These are phyloP conservation scores for Caenorhabditis elegans DNA, from an alignment of 1,140 invertebrate genomes.

Conservation along the genomic window WBcel235 BX284602.5:5307501-5308000, in stretches of 20 bases:
- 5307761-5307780: too few species aligned
- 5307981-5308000: too few species aligned
- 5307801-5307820: neutral
- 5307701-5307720: too few species aligned
- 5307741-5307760: too few species aligned
- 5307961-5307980: neutral
- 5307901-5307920: neutral
- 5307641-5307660: neutral
- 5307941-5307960: neutral
- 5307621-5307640: neutral
- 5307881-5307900: neutral
- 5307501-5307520: too few species aligned
- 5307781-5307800: too few species aligned
- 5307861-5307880: neutral
- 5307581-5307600: constrained; percentile 28
- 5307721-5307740: too few species aligned
- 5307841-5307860: neutral
- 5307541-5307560: neutral
- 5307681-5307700: too few species aligned
- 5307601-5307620: neutral
- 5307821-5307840: neutral
- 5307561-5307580: neutral
- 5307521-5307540: neutral
- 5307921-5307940: neutral
- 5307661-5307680: neutral